Base-by-base conservation (phyloP, 2,113 vertebrate genomes). In the Lycaon pictus region DNA sequence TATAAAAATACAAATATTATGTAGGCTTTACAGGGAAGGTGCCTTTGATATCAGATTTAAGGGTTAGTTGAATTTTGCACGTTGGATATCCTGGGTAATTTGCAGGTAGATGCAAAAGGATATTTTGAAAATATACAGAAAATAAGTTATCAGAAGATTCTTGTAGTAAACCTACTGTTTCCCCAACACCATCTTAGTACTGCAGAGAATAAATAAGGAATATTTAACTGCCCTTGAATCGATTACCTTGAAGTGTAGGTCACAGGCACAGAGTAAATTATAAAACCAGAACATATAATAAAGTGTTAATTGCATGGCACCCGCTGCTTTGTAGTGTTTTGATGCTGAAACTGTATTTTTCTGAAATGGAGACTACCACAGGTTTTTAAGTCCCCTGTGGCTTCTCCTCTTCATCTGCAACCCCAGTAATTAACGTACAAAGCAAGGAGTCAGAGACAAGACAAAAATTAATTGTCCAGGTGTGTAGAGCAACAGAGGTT, bases 341-440 rank as follows among this genome's bases (percentile, higher is more conserved):
- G 53, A 72, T 92, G 51, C 65, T 58, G 51, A 65, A 96, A 51
- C 22, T 87, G 4, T 85, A 6, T 92, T 95, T 96, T 92, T 63
- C 37, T n/a, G 69, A 95, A 25, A 4, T 60, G 58, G 71, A 20
- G 13, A 51, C 93, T 95, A 67, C 74, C 74, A 81, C 23, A 32
- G 55, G 35, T 93, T 96, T 90, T 72, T 25, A 93, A 94, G 62
- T 86, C 32, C 63, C 80, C 32, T 2, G 11, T 17, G 63, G 76
- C 58, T 65, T 93, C 93, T 94, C 9, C 60, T 93, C 55, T 89
- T 88, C 60, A 12, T 81, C 53, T 79, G 3, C 76, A 74, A 91
- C n/a, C 56, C 79, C 55, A 56, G 3, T 76, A 67, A 84, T 77
- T 32, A 65, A 77, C 11, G 23, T 69, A 43, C 76, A 88, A 62